Conservation (phyloP, 1,140 invertebrate species). For the Monomorium pharaonis region DNA sequence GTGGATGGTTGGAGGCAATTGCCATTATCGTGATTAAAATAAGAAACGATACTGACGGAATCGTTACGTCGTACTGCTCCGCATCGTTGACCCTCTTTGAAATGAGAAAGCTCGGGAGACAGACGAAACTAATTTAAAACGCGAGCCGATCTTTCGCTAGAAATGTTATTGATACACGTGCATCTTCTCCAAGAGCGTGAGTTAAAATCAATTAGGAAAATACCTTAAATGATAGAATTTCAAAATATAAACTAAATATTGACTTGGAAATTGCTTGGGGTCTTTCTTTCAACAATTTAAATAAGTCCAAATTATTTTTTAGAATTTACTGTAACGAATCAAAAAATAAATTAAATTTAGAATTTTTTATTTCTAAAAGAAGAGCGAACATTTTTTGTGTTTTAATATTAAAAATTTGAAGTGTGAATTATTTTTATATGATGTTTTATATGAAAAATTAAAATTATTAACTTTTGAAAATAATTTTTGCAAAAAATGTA, state of each 20-base stretch:
- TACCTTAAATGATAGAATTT: background rate
- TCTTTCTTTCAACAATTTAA: background rate
- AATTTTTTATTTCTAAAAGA: background rate
- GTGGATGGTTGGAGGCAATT: background rate
- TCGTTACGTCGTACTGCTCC: background rate
- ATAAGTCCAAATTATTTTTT: background rate
- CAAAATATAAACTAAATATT: background rate
- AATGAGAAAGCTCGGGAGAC: background rate
- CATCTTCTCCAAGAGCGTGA: background rate
- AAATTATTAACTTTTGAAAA: background rate
- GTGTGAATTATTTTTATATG: background rate
- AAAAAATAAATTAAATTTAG: background rate
- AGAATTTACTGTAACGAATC: background rate
- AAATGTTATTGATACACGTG: background rate
- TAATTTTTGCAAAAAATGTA: background rate
- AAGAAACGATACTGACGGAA: constrained; percentile 54
- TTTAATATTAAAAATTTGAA: background rate
- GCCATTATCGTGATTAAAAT: constrained; percentile 69
- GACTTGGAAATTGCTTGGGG: background rate
- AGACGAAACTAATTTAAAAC: constrained; percentile 64
- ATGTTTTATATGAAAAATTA: background rate
- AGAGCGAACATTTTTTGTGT: background rate
- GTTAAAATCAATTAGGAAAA: background rate
- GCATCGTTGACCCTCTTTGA: constrained; percentile 10
- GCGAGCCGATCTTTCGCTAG: background rate